Evolutionary conservation across 2,113 vertebrate species (phyloP).

Genomic region (Mugil cephalus): DNA sequence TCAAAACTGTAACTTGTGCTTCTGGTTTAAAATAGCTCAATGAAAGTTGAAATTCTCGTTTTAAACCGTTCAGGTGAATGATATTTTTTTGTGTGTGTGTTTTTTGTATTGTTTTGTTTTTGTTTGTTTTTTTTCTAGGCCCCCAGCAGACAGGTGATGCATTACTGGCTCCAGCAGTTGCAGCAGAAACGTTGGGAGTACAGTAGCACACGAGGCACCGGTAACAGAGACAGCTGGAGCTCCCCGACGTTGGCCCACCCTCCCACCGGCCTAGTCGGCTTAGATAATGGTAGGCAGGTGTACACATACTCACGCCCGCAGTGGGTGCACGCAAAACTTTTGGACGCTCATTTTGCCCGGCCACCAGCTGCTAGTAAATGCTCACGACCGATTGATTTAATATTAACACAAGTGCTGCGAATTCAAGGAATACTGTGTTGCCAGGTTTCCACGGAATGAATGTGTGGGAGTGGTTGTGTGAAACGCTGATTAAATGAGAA

Average conservation of each 20-base stretch:
- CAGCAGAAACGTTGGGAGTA: conserved; percentile 98
- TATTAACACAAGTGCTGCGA: conserved; percentile 27
- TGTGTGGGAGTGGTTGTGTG: not conserved
- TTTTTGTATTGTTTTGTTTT: too few relatives aligned
- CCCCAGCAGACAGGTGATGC: conserved; percentile 91
- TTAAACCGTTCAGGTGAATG: not conserved
- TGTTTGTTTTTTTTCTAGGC: conserved; percentile 80
- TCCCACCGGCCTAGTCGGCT: conserved; percentile 92
- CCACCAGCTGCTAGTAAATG: conserved; percentile 35
- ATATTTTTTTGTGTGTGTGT: not conserved
- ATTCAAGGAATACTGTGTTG: conserved; percentile 5
- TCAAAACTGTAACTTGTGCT: not conserved
- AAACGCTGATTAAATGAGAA: not conserved
- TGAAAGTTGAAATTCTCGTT: not conserved
- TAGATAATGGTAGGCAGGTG: conserved; percentile 86
- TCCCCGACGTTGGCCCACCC: conserved; percentile 82
- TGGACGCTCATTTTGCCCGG: not conserved
- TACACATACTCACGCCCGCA: conserved; percentile 1
- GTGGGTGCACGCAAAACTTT: not conserved
- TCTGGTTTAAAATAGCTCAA: not conserved
- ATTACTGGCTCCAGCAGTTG: conserved; percentile 95
- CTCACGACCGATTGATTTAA: conserved; percentile 7
- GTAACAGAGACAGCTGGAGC: conserved; percentile 85
- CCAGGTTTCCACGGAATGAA: not conserved
- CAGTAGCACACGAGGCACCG: conserved; percentile 85